Conservation (phyloP, 2,888 invertebrate genomes). For the Spicauda simplicius region DNA sequence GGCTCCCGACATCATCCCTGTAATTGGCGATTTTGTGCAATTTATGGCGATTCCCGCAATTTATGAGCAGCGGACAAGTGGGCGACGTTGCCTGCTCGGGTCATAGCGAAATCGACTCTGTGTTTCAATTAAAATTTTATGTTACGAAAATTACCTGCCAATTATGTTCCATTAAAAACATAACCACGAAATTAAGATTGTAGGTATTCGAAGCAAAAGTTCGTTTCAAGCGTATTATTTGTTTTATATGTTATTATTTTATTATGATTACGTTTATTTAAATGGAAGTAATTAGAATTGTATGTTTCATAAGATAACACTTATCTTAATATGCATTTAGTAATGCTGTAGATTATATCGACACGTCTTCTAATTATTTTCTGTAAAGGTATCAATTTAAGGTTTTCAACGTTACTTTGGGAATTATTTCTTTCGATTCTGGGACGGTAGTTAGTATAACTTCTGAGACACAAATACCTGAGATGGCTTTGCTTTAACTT, state of each 20-base stretch:
- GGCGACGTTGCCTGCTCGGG: slow-evolving; percentile 62
- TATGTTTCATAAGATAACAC: slow-evolving; percentile 6
- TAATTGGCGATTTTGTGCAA: slow-evolving; percentile 82
- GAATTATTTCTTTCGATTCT: too few species aligned
- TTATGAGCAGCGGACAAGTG: slow-evolving; percentile 82
- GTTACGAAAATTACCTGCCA: slow-evolving; percentile 75
- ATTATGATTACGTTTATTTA: slow-evolving; percentile 10
- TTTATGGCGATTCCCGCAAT: slow-evolving; percentile 80
- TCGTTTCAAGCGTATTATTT: slow-evolving; percentile 3
- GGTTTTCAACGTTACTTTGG: too few species aligned
- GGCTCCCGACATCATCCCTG: slow-evolving; percentile 69
- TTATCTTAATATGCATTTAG: not conserved
- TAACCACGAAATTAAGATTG: slow-evolving; percentile 55
- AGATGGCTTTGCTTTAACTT: too few species aligned
- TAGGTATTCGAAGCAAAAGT: slow-evolving; percentile 35
- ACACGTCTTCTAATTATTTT: not conserved
- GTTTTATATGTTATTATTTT: slow-evolving; percentile 22
- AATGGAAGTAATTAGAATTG: not conserved
- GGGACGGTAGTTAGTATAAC: too few species aligned
- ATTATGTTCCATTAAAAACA: slow-evolving; percentile 73
- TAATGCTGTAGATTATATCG: slow-evolving; percentile 1
- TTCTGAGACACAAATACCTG: too few species aligned
- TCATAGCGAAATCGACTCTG: slow-evolving; percentile 65
- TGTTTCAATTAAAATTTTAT: slow-evolving; percentile 80
- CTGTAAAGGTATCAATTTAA: not conserved